phyloP scores from a whole-genome alignment of 2,888 invertebrate genomes.

The Zhengitettix transpicula region DNA sequence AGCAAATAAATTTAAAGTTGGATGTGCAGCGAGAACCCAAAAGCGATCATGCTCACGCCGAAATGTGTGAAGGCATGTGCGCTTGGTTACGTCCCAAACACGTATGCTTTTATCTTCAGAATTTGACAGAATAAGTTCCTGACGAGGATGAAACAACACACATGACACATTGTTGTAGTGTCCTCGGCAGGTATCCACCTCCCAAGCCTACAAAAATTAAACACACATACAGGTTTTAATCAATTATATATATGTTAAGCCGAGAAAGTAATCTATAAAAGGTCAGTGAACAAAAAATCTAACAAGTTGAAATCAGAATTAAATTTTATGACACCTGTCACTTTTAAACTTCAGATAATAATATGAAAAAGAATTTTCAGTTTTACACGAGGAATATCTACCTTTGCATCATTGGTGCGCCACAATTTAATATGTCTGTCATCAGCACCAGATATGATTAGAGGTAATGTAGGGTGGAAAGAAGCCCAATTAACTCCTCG shows the following conservation, averaged over 20 bases:
- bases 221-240: too few relatives aligned
- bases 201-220: constrained; percentile 60
- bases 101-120: constrained; percentile 95
- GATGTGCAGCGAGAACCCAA: constrained; percentile 93
- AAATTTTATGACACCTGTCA: neutral
- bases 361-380: neutral
- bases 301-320: neutral
- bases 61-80: constrained; percentile 81
- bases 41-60: constrained; percentile 92
- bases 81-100: constrained; percentile 96
- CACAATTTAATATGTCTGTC: constrained; percentile 94
- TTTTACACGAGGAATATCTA: constrained; percentile 17
- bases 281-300: neutral
- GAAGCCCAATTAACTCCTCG: constrained; percentile 98
- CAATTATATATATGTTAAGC: too few relatives aligned
- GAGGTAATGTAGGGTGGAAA: constrained; percentile 86
- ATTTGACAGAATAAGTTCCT: constrained; percentile 91
- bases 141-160: constrained; percentile 89
- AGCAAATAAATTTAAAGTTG: constrained; percentile 88
- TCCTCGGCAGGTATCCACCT: constrained; percentile 97
- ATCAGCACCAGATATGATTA: constrained; percentile 96
- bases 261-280: too few relatives aligned
- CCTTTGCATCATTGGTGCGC: constrained; percentile 96
- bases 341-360: neutral
- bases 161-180: constrained; percentile 99